Conservation (phyloP, 2,888 invertebrate genomes). For the Ennomos fuscantarius region DNA sequence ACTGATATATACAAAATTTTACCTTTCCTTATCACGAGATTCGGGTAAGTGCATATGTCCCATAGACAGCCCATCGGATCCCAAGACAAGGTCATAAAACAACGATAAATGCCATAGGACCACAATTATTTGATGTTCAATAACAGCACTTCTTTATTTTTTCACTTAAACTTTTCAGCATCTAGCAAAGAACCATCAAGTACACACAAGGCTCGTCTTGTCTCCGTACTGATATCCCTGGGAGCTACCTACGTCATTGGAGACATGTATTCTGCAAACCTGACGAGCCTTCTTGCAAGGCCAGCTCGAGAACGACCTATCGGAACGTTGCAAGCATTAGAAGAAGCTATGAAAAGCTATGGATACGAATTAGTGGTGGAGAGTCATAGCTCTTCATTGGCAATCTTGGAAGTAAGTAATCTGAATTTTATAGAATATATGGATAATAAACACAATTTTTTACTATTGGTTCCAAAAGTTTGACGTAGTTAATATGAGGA, state of each 20-base stretch:
- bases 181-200: slow-evolving; percentile 86
- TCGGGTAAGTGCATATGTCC: too few species aligned
- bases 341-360: slow-evolving; percentile 87
- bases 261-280: slow-evolving; percentile 91
- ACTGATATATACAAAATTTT: too few species aligned
- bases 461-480: too few species aligned
- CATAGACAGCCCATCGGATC: too few species aligned
- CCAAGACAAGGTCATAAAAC: too few species aligned
- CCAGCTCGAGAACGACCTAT: slow-evolving; percentile 90
- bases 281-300: slow-evolving; percentile 89
- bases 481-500: too few species aligned
- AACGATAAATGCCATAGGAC: too few species aligned
- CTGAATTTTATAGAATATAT: too few species aligned
- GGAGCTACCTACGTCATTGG: slow-evolving; percentile 91
- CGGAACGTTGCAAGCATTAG: slow-evolving; percentile 87
- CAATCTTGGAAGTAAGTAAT: slow-evolving; percentile 86
- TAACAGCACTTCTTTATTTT: too few species aligned
- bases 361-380: slow-evolving; percentile 89
- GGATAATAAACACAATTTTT: too few species aligned
- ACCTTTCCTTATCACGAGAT: too few species aligned
- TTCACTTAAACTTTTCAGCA: slow-evolving; percentile 52
- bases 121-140: too few species aligned
- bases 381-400: slow-evolving; percentile 89
- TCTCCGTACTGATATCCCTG: slow-evolving; percentile 89
- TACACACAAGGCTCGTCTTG: slow-evolving; percentile 87